Evolutionary conservation across 2,888 invertebrate genomes (phyloP).

Genomic region (Argyresthia goedartella): DNA sequence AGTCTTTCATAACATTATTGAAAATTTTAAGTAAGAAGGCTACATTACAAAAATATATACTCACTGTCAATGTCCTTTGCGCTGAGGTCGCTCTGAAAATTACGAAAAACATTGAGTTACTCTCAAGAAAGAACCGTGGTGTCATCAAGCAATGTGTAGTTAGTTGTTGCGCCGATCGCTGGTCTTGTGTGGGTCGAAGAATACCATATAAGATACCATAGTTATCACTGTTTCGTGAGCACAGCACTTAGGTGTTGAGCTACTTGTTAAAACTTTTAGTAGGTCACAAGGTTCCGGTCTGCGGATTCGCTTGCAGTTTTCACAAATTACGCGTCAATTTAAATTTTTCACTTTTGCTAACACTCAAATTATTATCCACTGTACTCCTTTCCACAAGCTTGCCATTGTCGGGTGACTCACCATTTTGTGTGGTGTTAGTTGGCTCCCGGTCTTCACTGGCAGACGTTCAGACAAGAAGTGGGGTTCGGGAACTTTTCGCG

Average conservation of each 20-base stretch:
- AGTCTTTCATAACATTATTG: too few species aligned
- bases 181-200: slow-evolving; percentile 25
- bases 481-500: slow-evolving; percentile 76
- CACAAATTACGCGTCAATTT: slow-evolving; percentile 31
- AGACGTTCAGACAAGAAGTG: slow-evolving; percentile 84
- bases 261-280: slow-evolving; percentile 13
- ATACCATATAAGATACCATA: slow-evolving; percentile 42
- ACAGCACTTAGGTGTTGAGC: slow-evolving; percentile 42
- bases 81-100: slow-evolving; percentile 87
- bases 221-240: slow-evolving; percentile 23
- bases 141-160: slow-evolving; percentile 38
- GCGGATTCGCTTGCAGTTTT: slow-evolving; percentile 33
- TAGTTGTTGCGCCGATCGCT: slow-evolving; percentile 27
- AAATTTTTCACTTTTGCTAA: slow-evolving; percentile 40
- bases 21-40: too few species aligned
- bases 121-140: slow-evolving; percentile 33
- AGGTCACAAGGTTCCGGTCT: slow-evolving; percentile 43
- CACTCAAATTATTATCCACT: slow-evolving; percentile 51
- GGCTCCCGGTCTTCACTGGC: slow-evolving; percentile 79
- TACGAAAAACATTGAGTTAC: slow-evolving; percentile 61
- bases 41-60: slow-evolving; percentile 44
- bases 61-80: slow-evolving; percentile 92
- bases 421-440: slow-evolving; percentile 77
- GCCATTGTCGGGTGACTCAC: slow-evolving; percentile 69
- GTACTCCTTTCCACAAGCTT: slow-evolving; percentile 58